Conservation (phyloP, 2,797 vertebrate genomes). For the Podargus strigoides region DNA sequence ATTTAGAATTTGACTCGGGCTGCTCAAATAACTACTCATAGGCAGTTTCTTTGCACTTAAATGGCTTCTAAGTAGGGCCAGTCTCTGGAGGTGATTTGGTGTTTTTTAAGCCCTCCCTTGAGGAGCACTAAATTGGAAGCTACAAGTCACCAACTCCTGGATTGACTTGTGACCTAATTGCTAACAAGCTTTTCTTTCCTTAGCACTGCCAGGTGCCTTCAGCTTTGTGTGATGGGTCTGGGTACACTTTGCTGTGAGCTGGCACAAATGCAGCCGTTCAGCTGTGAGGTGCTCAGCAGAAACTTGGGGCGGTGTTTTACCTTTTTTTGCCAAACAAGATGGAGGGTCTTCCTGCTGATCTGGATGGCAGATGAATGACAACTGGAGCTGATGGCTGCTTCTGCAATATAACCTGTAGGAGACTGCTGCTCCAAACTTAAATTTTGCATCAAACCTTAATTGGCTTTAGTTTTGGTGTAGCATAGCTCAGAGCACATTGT, state of each 20-base stretch:
- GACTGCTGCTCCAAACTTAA: background rate
- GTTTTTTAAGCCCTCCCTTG: background rate
- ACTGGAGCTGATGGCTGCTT: background rate
- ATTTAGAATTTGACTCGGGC: background rate
- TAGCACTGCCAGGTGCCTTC: too few relatives aligned
- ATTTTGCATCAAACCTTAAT: background rate
- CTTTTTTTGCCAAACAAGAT: background rate
- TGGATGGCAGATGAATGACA: background rate
- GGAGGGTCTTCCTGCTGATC: background rate
- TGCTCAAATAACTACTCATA: background rate
- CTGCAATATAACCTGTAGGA: background rate
- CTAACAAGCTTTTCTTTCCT: background rate
- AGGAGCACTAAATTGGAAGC: background rate
- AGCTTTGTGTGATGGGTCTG: too few relatives aligned
- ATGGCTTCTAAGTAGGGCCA: background rate
- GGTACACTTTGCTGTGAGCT: background rate
- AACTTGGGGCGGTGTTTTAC: background rate
- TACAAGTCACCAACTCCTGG: background rate
- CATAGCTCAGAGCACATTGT: background rate
- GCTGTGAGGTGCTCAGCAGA: background rate
- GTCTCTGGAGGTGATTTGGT: background rate
- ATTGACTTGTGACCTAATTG: slow-evolving; percentile 12
- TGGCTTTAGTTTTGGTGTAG: background rate
- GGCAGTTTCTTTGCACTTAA: background rate
- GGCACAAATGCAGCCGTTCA: background rate